Evolutionary conservation across 2,113 vertebrate species (phyloP).

Genomic region (Cynocephalus volans): DNA sequence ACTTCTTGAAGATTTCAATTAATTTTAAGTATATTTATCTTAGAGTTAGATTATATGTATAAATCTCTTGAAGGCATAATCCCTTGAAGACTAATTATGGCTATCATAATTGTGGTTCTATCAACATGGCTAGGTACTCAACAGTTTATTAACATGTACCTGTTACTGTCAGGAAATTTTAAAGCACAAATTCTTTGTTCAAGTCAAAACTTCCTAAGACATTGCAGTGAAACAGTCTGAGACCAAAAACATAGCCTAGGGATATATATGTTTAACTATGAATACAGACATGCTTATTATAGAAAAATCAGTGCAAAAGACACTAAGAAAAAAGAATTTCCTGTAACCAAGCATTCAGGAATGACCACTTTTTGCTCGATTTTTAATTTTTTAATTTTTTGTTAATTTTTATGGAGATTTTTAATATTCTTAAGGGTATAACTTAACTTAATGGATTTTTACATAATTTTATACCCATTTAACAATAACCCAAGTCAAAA

Average conservation of each 20-base stretch:
- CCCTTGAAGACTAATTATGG: neutral
- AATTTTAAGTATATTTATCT: neutral
- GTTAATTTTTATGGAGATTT: neutral
- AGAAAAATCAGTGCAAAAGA: neutral
- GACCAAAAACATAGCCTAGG: neutral
- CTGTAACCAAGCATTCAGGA: neutral
- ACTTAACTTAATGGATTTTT: neutral
- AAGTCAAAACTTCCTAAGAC: neutral
- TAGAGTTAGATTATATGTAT: neutral
- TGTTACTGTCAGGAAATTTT: neutral
- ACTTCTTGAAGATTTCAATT: neutral
- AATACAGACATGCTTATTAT: neutral
- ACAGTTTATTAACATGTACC: neutral
- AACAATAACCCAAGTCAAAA: neutral
- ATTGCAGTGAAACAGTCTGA: neutral
- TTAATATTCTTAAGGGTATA: neutral
- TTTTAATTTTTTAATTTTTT: neutral
- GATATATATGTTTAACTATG: neutral
- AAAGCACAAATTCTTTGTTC: neutral
- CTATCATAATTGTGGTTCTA: neutral
- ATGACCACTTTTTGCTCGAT: neutral
- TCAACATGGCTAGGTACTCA: neutral
- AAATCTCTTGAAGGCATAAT: neutral
- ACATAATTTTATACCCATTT: neutral
- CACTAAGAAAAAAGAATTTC: neutral